phyloP scores from a whole-genome alignment of 2,888 invertebrate genomes.

The Polylopha cassiicola region DNA sequence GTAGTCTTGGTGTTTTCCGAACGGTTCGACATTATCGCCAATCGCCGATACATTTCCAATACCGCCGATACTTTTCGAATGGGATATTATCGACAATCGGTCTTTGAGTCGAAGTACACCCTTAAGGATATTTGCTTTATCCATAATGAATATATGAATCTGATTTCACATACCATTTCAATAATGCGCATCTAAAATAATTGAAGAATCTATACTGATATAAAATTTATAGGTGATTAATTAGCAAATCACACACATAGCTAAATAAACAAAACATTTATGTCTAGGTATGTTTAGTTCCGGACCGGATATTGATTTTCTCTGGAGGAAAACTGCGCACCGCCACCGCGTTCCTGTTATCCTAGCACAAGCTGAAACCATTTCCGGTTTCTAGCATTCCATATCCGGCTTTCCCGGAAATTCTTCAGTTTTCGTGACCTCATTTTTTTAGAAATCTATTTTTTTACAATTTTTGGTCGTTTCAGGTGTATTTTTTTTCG shows the following conservation, averaged over 20 bases:
- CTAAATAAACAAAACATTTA: not conserved
- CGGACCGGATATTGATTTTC: constrained; percentile 48
- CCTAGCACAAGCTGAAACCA: constrained; percentile 43
- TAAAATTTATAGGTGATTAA: not conserved
- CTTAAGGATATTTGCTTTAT: not conserved
- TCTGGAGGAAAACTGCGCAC: constrained; percentile 19
- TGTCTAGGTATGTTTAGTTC: constrained; percentile 20
- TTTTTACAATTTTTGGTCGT: no score
- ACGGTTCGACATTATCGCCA: constrained; percentile 75
- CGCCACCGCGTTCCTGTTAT: constrained; percentile 36
- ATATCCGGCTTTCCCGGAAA: constrained; percentile 29
- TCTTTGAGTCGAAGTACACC: not conserved
- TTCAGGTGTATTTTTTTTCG: no score
- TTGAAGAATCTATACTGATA: no score
- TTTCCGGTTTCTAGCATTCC: constrained; percentile 45
- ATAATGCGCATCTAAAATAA: no score
- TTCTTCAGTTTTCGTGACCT: constrained; percentile 2
- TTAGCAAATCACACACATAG: not conserved
- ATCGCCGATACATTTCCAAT: constrained; percentile 74
- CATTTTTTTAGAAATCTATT: not conserved
- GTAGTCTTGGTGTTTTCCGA: constrained; percentile 74
- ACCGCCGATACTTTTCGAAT: constrained; percentile 25
- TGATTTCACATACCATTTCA: no score
- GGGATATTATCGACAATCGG: constrained; percentile 38
- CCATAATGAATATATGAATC: no score